These are phyloP conservation scores for Crocuta crocuta DNA, from an alignment of 2,113 vertebrate genomes.

Conservation along the genomic window DNA sequence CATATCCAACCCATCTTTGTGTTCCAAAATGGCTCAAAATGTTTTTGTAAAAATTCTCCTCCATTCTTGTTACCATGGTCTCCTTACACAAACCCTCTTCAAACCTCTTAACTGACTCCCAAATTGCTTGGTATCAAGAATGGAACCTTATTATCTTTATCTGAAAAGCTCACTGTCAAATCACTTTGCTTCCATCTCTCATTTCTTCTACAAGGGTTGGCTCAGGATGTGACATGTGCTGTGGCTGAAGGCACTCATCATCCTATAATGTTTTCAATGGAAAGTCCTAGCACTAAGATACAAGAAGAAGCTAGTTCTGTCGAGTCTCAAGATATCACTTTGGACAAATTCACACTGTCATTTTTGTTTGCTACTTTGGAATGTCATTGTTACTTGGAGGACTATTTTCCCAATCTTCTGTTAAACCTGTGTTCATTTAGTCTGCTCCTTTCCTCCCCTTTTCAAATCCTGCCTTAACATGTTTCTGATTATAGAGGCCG, in stretches of 20 bases:
- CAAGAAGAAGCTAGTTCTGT: slow-evolving; percentile 4
- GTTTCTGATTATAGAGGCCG: neutral
- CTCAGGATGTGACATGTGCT: neutral
- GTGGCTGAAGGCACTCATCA: neutral
- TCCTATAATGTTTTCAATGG: neutral
- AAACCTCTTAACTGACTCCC: slow-evolving; percentile 59
- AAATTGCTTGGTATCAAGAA: slow-evolving; percentile 71
- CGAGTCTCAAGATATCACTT: neutral
- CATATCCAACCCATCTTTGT: neutral
- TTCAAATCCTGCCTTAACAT: slow-evolving; percentile 60
- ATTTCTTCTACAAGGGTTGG: slow-evolving; percentile 43
- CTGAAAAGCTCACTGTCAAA: slow-evolving; percentile 53
- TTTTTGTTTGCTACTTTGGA: slow-evolving; percentile 51
- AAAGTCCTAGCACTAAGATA: slow-evolving; percentile 18
- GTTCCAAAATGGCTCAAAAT: slow-evolving; percentile 64
- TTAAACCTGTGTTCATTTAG: slow-evolving; percentile 10
- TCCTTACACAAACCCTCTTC: slow-evolving; percentile 62
- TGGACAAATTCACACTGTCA: slow-evolving; percentile 7
- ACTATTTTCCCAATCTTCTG: neutral
- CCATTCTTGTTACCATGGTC: slow-evolving; percentile 70
- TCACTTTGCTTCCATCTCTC: slow-evolving; percentile 27
- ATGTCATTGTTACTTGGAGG: slow-evolving; percentile 20
- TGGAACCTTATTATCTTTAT: slow-evolving; percentile 64
- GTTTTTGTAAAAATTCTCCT: slow-evolving; percentile 56
- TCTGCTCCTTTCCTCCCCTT: neutral